Evolutionary conservation across 2,888 invertebrate genomes (phyloP), one percentile per base, ranked within the genome.

Genomic region (Drosophila paranaensis): DNA sequence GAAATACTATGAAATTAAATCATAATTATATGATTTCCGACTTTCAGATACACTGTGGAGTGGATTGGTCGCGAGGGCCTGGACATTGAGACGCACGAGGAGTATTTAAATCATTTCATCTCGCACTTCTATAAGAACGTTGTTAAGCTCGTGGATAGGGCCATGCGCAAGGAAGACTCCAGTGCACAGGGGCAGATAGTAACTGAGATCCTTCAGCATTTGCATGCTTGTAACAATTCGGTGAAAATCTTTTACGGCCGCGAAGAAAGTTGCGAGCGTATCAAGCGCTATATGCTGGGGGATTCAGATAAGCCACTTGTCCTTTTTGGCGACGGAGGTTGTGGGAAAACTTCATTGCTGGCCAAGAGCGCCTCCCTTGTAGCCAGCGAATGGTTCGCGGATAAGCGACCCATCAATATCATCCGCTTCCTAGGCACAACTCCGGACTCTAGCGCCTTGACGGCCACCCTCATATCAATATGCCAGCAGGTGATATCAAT

Each of bases 41-140:
- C 10, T 53, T 65, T 6, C 84, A 97, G 97, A 84, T 98, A 98
- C 89, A 97, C 97, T 0, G 97, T 99, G 0, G 98, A 99, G 91
- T 99, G 99, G 99, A 97, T 98, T 50, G 98, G 98, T 0, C 95
- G 98, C 55, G 98, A 98, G 91, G 99, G 99, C 37, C 93, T 99
- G 37, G 98, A 98, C 88, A 95, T 95, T 3, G 98, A 98, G 91
- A 97, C 98, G 0, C 98, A 99, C 89, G 95, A 96, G 63, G 98
- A 98, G 90, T 99, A 99, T 90, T 94, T 99, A 14, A 97, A 97
- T 90, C 97, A 98, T 88, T 99, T 99, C 92, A 97, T 98, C 76
- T 95, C 97, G 0, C 98, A 98, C 91, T 99, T 98, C 93, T 98
- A 98, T 92, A 96, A 97, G 91, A 97, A 97, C 81, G 98, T 98